Conservation (phyloP, 1,140 invertebrate genomes). For the Apis laboriosa region DNA sequence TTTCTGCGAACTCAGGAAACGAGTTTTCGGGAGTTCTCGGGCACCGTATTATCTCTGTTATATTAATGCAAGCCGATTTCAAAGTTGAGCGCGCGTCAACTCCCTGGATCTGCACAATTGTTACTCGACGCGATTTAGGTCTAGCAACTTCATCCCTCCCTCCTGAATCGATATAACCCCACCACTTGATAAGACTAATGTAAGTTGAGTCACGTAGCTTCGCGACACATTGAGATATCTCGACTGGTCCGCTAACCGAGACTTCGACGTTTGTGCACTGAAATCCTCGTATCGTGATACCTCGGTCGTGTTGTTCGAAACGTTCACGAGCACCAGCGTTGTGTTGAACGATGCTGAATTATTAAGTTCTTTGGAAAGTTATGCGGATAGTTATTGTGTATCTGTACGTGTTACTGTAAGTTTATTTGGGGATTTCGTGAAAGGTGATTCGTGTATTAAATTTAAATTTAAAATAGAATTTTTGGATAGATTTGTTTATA, state of each 20-base stretch:
- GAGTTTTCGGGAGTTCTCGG: neutral
- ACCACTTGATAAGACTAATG: slow-evolving; percentile 60
- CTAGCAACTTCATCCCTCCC: slow-evolving; percentile 43
- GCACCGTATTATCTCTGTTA: slow-evolving; percentile 42
- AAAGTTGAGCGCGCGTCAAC: slow-evolving; percentile 52
- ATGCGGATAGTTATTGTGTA: no score
- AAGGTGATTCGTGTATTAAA: no score
- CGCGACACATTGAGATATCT: slow-evolving; percentile 54
- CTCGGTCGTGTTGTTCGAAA: neutral
- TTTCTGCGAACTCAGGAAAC: slow-evolving; percentile 17
- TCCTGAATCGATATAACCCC: slow-evolving; percentile 23
- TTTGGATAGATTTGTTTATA: no score
- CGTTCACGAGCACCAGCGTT: neutral
- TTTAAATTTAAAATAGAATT: no score
- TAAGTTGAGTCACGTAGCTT: slow-evolving; percentile 59
- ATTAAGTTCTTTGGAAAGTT: neutral
- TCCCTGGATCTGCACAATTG: slow-evolving; percentile 41
- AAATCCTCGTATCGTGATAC: neutral
- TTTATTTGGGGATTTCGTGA: no score
- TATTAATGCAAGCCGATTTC: slow-evolving; percentile 53
- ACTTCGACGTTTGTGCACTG: neutral
- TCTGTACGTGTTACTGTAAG: no score
- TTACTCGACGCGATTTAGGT: slow-evolving; percentile 50
- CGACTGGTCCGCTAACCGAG: slow-evolving; percentile 11
- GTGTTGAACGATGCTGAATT: neutral